phyloP scores from a whole-genome alignment of 2,888 invertebrate species.

The Ichneumoninae sp. region DNA sequence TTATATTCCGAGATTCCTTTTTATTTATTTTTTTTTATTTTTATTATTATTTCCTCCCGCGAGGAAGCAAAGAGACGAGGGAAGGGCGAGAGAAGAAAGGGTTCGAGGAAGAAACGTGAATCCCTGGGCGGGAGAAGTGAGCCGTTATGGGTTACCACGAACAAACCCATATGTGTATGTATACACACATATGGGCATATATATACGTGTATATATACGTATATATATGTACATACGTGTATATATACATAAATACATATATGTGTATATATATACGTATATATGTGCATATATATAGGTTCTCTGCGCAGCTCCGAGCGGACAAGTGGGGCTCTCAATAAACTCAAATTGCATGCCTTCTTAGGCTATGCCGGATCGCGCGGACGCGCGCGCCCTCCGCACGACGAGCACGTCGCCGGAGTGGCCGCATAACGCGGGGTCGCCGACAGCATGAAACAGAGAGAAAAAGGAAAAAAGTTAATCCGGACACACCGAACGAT shows the following conservation, averaged over 20 bases:
- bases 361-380: slow-evolving; percentile 58
- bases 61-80: slow-evolving; percentile 21
- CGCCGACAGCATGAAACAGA: slow-evolving; percentile 27
- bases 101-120: slow-evolving; percentile 46
- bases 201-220: not conserved
- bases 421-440: slow-evolving; percentile 35
- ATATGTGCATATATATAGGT: slow-evolving; percentile 13
- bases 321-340: slow-evolving; percentile 71
- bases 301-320: slow-evolving; percentile 53
- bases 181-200: not conserved
- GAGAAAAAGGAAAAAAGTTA: not conserved
- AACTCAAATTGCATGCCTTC: slow-evolving; percentile 72
- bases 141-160: slow-evolving; percentile 64
- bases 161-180: slow-evolving; percentile 26
- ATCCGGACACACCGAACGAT: slow-evolving; percentile 22
- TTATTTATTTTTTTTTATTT: slow-evolving; percentile 11
- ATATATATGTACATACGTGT: not conserved
- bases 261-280: too few species aligned
- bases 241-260: too few species aligned
- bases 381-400: slow-evolving; percentile 52
- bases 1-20: slow-evolving; percentile 48
- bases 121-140: slow-evolving; percentile 63
- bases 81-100: slow-evolving; percentile 35
- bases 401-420: slow-evolving; percentile 55
- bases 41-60: slow-evolving; percentile 15